Conservation (phyloP, 2,888 invertebrate genomes). For the Crepidodera aurea region DNA sequence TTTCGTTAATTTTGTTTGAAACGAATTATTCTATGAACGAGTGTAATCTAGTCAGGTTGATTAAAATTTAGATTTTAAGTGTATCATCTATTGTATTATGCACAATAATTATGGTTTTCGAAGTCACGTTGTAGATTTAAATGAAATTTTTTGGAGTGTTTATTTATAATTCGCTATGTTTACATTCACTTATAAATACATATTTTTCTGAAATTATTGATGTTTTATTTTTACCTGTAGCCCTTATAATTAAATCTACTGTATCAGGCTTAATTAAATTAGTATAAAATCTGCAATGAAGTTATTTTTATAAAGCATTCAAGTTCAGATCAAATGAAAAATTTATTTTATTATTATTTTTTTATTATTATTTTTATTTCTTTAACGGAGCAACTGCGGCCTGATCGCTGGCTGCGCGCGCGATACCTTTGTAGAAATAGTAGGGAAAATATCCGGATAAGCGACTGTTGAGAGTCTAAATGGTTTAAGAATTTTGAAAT, state of each 20-base stretch:
- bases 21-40: constrained; percentile 52
- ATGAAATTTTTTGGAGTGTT: constrained; percentile 11
- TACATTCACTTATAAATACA: constrained; percentile 5
- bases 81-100: constrained; percentile 10
- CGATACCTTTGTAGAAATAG: no score
- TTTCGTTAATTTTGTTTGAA: constrained; percentile 41
- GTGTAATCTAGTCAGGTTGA: constrained; percentile 57
- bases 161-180: constrained; percentile 8
- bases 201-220: constrained; percentile 11
- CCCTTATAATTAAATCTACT: neutral
- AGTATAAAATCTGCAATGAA: no score
- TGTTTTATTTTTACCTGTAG: neutral
- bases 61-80: constrained; percentile 19
- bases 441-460: no score
- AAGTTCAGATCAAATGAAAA: no score
- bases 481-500: no score
- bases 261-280: no score
- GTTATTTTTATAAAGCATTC: no score
- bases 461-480: no score
- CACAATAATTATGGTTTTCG: constrained; percentile 10
- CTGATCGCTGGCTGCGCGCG: no score
- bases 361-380: no score
- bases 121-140: constrained; percentile 9
- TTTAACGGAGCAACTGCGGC: no score
- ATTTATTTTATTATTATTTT: no score